A percentile compares a stretch with the other conserved stretches of the same genome.
phyloP scores from a whole-genome alignment of 2,113 vertebrate species.

The Brachyhypopomus gauderio region DNA sequence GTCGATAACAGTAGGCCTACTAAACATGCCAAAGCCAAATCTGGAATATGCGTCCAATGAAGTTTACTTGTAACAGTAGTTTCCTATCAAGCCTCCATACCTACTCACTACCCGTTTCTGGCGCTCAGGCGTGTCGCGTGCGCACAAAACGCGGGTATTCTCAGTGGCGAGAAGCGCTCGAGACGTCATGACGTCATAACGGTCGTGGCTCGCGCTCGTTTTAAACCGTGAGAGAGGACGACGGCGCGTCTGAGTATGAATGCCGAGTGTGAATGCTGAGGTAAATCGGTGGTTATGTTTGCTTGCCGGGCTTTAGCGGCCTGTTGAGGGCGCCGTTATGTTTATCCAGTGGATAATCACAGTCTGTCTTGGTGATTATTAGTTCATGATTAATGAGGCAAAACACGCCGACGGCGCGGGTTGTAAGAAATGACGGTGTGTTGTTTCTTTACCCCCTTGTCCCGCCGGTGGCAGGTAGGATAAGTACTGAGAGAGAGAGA shows the following conservation, averaged over 20 bases:
- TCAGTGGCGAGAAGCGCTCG: too few species aligned
- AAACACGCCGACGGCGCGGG: conserved; percentile 65
- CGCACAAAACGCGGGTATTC: too few species aligned
- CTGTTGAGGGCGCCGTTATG: conserved; percentile 33
- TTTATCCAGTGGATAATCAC: conserved; percentile 70
- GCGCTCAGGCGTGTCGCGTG: background rate
- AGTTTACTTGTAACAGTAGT: background rate
- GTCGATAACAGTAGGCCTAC: too few species aligned
- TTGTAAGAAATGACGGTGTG: conserved; percentile 65
- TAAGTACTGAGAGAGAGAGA: background rate
- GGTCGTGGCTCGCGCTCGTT: background rate
- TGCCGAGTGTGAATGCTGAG: background rate
- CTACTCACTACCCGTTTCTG: background rate
- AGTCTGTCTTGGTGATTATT: conserved; percentile 71
- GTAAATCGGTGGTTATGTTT: background rate
- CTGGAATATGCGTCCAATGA: background rate
- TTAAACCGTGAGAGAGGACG: conserved; percentile 40
- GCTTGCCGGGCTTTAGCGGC: background rate
- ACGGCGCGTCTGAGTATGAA: background rate
- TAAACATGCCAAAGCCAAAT: background rate
- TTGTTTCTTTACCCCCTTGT: conserved; percentile 56
- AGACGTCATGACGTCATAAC: too few species aligned
- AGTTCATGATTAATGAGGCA: conserved; percentile 75
- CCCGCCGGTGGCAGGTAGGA: background rate
- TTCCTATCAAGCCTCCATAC: background rate